A percentile compares a stretch with the other conserved stretches of the same genome.
Conservation (phyloP, 2,797 vertebrate species). For the Pampus argenteus region DNA sequence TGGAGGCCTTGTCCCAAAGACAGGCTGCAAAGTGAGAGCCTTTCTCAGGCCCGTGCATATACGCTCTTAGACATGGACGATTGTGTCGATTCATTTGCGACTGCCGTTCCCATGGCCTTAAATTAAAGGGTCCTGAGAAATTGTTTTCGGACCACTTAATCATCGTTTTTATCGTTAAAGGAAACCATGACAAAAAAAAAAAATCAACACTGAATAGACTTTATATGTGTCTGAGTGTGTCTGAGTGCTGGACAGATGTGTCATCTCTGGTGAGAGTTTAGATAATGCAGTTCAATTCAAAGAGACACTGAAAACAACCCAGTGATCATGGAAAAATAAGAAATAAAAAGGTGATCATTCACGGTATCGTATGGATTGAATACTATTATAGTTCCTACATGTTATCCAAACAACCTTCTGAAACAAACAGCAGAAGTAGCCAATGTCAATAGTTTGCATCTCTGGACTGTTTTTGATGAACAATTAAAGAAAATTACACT, state of each 20-base stretch:
- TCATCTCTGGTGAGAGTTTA: conserved; percentile 46
- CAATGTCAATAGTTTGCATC: conserved; percentile 15
- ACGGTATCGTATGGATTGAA: background rate
- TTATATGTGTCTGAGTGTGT: conserved; percentile 33
- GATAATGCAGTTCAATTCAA: conserved; percentile 16
- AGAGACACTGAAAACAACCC: conserved; percentile 4
- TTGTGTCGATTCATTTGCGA: conserved; percentile 69
- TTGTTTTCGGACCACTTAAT: conserved; percentile 64
- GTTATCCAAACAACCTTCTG: background rate
- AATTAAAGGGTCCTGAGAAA: conserved; percentile 79
- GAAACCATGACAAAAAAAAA: conserved; percentile 58
- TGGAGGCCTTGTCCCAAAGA: conserved; percentile 71
- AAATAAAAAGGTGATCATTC: conserved; percentile 1
- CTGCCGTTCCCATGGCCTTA: conserved; percentile 78
- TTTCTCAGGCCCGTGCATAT: conserved; percentile 62
- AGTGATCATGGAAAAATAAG: background rate
- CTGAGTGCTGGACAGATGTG: conserved; percentile 41
- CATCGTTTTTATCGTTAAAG: conserved; percentile 64
- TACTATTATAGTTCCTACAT: background rate
- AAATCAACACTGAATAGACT: conserved; percentile 46
- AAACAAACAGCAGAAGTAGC: background rate
- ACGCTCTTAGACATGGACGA: conserved; percentile 73
- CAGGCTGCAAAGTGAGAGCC: conserved; percentile 52
- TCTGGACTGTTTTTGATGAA: conserved; percentile 6
- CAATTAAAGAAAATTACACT: conserved; percentile 23